These are phyloP conservation scores for Glossophaga mutica DNA, from an alignment of 2,797 vertebrate genomes.

Conservation along the genomic window DNA sequence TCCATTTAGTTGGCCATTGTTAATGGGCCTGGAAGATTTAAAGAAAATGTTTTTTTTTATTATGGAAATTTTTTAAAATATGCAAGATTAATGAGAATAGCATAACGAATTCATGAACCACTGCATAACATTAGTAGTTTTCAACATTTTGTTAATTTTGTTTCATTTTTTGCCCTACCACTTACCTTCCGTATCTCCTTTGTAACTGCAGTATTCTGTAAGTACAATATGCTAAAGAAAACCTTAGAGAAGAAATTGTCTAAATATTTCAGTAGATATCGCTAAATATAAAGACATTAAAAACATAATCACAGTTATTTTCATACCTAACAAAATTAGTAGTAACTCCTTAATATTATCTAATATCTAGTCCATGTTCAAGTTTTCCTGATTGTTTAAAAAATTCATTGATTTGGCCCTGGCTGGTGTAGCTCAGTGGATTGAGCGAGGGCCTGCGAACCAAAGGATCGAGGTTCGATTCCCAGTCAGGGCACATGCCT, in stretches of 20 bases:
- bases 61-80: not conserved
- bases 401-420: constrained; percentile 1
- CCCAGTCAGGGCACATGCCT: too few relatives aligned
- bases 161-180: not conserved
- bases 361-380: constrained; percentile 38
- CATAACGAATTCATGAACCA: not conserved
- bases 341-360: not conserved
- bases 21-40: not conserved
- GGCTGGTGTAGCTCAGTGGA: too few relatives aligned
- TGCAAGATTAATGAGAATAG: not conserved
- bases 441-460: too few relatives aligned
- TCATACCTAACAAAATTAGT: constrained; percentile 28
- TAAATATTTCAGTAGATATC: not conserved
- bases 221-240: not conserved
- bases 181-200: not conserved
- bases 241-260: not conserved
- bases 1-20: not conserved
- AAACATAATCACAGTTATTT: constrained; percentile 2
- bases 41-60: not conserved
- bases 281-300: constrained; percentile 7
- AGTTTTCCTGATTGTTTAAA: constrained; percentile 45
- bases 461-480: too few relatives aligned
- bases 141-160: not conserved
- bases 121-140: not conserved
- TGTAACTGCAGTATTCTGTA: not conserved